phyloP scores from a whole-genome alignment of 2,888 invertebrate genomes.

The Nysson spinosus region DNA sequence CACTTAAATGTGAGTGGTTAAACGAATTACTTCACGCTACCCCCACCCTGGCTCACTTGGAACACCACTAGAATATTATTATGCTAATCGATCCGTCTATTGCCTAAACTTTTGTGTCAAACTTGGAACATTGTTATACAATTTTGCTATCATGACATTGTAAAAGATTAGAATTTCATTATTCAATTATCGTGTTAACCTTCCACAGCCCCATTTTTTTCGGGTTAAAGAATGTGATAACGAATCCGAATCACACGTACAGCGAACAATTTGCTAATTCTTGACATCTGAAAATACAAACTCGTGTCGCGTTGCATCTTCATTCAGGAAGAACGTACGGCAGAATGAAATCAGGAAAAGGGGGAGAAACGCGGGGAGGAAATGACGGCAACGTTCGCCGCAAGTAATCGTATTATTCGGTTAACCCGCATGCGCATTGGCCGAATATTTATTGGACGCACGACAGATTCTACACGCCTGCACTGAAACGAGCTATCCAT shows the following conservation, averaged over 20 bases:
- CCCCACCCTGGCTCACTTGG: conserved; percentile 35
- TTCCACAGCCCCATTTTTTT: too few relatives aligned
- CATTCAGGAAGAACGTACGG: conserved; percentile 13
- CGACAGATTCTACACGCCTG: conserved; percentile 49
- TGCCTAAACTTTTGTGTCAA: conserved; percentile 40
- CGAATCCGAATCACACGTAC: too few relatives aligned
- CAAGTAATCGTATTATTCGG: conserved; percentile 38
- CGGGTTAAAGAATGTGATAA: too few relatives aligned
- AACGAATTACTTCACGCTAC: conserved; percentile 57
- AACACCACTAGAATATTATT: conserved; percentile 58
- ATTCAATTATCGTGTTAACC: too few relatives aligned
- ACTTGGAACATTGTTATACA: too few relatives aligned
- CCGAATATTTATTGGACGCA: conserved; percentile 54
- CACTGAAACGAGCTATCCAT: conserved; percentile 8
- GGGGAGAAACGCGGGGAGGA: neutral
- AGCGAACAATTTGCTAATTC: too few relatives aligned
- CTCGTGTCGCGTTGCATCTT: conserved; percentile 12
- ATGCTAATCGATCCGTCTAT: conserved; percentile 47
- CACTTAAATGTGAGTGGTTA: conserved; percentile 65
- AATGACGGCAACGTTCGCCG: conserved; percentile 22
- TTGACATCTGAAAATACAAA: conserved; percentile 9
- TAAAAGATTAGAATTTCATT: too few relatives aligned
- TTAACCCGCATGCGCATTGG: conserved; percentile 39
- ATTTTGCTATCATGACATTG: too few relatives aligned
- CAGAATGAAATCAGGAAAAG: neutral